phyloP scores from a whole-genome alignment of 2,888 invertebrate species.

The Chloroclystis v-ata region DNA sequence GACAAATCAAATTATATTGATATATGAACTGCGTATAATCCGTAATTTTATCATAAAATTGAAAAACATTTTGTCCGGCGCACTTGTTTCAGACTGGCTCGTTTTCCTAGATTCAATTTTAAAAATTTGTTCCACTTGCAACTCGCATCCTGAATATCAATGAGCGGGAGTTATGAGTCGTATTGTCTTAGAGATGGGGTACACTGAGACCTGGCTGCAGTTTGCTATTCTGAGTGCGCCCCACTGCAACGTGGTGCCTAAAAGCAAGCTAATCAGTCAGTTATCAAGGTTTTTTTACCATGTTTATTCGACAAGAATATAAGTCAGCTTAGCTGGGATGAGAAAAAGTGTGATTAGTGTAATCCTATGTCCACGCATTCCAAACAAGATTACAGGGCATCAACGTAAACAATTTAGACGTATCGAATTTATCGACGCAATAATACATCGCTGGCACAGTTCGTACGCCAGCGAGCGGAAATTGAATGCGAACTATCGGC shows the following conservation, averaged over 20 bases:
- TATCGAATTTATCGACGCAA: conserved; percentile 42
- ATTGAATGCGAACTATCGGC: conserved; percentile 61
- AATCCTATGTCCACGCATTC: not conserved
- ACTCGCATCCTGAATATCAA: conserved; percentile 62
- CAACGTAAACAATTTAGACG: conserved; percentile 25
- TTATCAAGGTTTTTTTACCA: no score
- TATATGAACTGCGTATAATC: conserved; percentile 6
- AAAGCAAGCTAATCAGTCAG: no score
- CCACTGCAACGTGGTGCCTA: no score
- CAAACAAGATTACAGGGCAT: not conserved
- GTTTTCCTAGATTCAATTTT: conserved; percentile 68
- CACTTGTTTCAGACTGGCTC: conserved; percentile 50
- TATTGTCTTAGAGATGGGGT: conserved; percentile 41
- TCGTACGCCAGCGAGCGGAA: conserved; percentile 49
- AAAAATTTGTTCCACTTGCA: conserved; percentile 65
- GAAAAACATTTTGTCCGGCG: conserved; percentile 38
- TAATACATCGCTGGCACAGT: conserved; percentile 43
- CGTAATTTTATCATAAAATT: conserved; percentile 30
- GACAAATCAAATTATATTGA: no score
- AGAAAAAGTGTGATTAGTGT: no score
- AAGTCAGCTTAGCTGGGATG: no score
- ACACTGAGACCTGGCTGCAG: no score
- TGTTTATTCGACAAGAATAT: no score
- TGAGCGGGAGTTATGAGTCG: conserved; percentile 55
- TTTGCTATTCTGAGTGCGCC: no score